Conservation (phyloP, 2,113 vertebrate species). For the Progne subis region DNA sequence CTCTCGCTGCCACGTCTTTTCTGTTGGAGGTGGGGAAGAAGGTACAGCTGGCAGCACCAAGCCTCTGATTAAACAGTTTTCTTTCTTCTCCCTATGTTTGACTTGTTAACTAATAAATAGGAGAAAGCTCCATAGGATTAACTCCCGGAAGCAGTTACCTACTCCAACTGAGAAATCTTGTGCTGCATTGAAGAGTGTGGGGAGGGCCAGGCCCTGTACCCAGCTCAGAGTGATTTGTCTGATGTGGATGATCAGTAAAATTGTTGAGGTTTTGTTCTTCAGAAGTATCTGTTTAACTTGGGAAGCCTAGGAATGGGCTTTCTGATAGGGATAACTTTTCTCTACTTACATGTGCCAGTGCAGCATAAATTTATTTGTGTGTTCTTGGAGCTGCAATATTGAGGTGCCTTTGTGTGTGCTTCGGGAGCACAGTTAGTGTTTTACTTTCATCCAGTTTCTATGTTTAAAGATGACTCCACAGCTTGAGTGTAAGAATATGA, state of each 20-base stretch:
- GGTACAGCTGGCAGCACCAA: neutral
- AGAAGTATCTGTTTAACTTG: neutral
- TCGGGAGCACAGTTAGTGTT: neutral
- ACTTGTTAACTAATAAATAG: neutral
- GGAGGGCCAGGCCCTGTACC: neutral
- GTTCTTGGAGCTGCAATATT: neutral
- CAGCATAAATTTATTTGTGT: neutral
- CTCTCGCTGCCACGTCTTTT: conserved; percentile 69
- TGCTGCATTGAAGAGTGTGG: fast-evolving
- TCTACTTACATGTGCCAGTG: neutral
- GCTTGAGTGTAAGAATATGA: neutral
- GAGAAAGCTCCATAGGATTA: neutral
- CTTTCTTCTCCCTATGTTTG: neutral
- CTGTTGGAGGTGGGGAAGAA: neutral
- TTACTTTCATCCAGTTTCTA: neutral
- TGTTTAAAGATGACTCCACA: neutral
- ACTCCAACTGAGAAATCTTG: neutral
- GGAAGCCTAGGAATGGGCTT: neutral
- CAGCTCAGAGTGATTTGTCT: neutral
- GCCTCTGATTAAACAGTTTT: neutral
- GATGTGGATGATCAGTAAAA: neutral
- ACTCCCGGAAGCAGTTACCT: neutral
- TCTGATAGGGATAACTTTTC: neutral
- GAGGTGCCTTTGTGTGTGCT: neutral
- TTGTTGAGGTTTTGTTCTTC: neutral